Base-by-base conservation (phyloP, 2,113 vertebrate genomes). In the Upupa epops region DNA sequence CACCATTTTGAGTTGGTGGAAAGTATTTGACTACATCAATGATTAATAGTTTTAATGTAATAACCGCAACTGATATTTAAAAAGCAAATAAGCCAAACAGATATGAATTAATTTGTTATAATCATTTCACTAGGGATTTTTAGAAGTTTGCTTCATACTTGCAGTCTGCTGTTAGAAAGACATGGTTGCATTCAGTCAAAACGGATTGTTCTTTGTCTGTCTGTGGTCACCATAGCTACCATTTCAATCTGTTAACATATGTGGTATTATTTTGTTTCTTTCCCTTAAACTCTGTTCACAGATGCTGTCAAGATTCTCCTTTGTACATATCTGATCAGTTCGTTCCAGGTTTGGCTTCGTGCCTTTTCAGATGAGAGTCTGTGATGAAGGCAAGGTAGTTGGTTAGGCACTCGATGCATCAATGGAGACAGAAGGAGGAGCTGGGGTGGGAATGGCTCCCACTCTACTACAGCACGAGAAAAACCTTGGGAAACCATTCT, bases 211-310 rank as follows among this genome's bases (percentile, higher is more conserved):
- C 94, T 96, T 97, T 95, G 96, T 95, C 94, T 94, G 82, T 82
- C 79, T 0, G 0, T 91, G 96, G 94, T 97, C 96, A 96, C 96
- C 96, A 97, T 97, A 96, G 96, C 93, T 97, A 97, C 96, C 95
- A 91, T 87, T 95, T 92, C 96, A 95, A 93, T 96, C 92, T 90
- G 90, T 90, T 96, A 96, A 97, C 94, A 97, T 96, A 95, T 96
- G 92, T 94, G 92, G 86, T 87, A 96, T 94, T 95, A 96, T 96
- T 96, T 96, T 89, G 86, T 95, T 96, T 93, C 92, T 92, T 89
- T 95, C 96, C 90, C 82, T 95, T 94, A 94, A 95, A 94, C 94
- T 95, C 94, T 81, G 80, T 76, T 95, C 89, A 74, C 96, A 95
- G 93, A 96, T 93, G 96, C 95, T 89, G 76, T 95, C 91, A 92